Evolutionary conservation across 92 coral and sea anemone species (phyloP).

Genomic region (Porites cylindrica): DNA sequence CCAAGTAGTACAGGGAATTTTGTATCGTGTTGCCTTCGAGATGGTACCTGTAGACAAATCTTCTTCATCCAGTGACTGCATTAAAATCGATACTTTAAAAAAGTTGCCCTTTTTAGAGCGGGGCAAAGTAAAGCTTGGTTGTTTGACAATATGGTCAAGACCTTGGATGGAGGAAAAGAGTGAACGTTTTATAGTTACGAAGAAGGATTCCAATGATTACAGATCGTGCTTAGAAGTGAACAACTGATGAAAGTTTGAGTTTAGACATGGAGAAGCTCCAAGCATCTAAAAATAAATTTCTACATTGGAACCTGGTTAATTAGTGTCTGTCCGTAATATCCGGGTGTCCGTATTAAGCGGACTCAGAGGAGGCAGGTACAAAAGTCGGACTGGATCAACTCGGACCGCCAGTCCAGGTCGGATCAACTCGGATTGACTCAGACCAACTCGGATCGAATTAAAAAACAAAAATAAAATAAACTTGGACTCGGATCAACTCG

Average conservation of each 20-base stretch:
- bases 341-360: too few species aligned
- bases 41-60: constrained; percentile 9
- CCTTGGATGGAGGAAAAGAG: background rate
- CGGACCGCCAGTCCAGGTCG: too few species aligned
- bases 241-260: background rate
- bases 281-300: too few species aligned
- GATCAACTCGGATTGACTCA: too few species aligned
- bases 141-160: constrained; percentile 29
- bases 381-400: too few species aligned
- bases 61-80: background rate
- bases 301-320: too few species aligned
- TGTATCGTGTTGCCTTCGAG: constrained; percentile 35
- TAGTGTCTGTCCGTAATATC: too few species aligned
- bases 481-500: too few species aligned
- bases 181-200: background rate
- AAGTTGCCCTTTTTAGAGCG: background rate
- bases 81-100: background rate
- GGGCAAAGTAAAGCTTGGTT: background rate
- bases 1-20: constrained; percentile 55
- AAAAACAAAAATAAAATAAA: too few species aligned
- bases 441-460: too few species aligned
- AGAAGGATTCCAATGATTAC: background rate
- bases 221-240: background rate
- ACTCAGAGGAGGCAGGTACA: too few species aligned
- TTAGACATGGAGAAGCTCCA: too few species aligned